Base-by-base conservation (phyloP, 2,113 vertebrate genomes). In the Mola mola region DNA sequence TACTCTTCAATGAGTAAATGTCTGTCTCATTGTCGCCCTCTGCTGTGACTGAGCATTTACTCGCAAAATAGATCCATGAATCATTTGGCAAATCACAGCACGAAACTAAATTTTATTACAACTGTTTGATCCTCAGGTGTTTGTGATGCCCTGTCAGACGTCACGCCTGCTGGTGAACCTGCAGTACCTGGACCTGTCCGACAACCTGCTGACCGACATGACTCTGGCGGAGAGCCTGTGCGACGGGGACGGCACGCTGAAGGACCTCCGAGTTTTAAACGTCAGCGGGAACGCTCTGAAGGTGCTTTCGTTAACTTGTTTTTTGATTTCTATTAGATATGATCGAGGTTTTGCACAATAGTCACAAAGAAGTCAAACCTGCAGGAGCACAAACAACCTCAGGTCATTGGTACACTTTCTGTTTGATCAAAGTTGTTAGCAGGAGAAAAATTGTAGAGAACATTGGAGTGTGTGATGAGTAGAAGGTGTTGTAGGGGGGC, bases 121-220 rank as follows among this genome's bases (percentile, higher is more conserved):
- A n/a, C n/a, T n/a, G n/a, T 20, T 43, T 6, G 16, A 0, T 13
- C 61, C 26, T 38, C 38, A 88, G 86, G 62, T 68, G 13, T 88
- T 50, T 16, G 33, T 86, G 11, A 47, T 83, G 53, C 86, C 84
- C 1, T 88, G 86, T 16, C 0, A 0, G 0, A 52, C 86, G 0
- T 48, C 77, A 12, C 1, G 1, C 1, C 50, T 83, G 6, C 40
- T 88, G 1, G 2, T 12, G 20, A 81, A 68, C 66, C 59, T 88
- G 38, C 75, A 83, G 69, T 86, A 75, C 61, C 43, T 86, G 26
- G 86, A 88, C 58, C 10, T 86, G 33, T 79, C 82, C 0, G 69
- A 86, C 60, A 88, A 88, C 72, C 69, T 86, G 55, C 72, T 88
- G 57, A 86, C 79, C 0, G 86, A 88, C 40, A 2, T 84, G 26